Conservation (phyloP, 2,113 vertebrate species). For the Bothrops jararaca region DNA sequence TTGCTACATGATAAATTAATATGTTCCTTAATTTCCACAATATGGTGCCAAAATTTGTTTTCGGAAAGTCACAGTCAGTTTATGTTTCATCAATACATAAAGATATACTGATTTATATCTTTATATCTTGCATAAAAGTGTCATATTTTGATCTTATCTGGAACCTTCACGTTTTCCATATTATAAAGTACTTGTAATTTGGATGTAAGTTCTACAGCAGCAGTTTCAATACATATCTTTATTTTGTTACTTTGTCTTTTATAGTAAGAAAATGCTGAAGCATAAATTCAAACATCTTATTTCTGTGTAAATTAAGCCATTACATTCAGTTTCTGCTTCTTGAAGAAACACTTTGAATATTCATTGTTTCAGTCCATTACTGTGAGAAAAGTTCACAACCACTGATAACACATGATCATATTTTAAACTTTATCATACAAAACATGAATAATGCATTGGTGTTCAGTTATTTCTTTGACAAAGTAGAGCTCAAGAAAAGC, state of each 20-base stretch:
- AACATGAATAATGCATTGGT: neutral
- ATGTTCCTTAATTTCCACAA: neutral
- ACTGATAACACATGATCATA: neutral
- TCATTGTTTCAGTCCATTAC: neutral
- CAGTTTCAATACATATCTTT: neutral
- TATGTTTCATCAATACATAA: neutral
- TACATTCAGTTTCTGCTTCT: neutral
- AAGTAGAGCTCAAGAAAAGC: neutral
- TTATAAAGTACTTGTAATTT: neutral
- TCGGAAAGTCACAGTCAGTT: neutral
- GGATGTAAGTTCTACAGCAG: neutral
- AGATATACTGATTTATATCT: neutral
- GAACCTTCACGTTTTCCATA: neutral
- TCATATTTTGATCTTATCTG: neutral
- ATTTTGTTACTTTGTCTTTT: neutral
- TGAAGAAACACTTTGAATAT: neutral
- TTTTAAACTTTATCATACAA: neutral
- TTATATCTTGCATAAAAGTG: neutral
- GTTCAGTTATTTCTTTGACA: neutral
- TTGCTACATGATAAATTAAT: neutral
- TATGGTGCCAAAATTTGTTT: neutral
- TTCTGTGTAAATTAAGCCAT: neutral
- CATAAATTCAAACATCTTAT: neutral
- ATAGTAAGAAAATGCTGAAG: neutral
- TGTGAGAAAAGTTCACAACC: neutral